phyloP scores from a whole-genome alignment of 2,113 vertebrate species.

The Cyphomyrus plagiostoma region DNA sequence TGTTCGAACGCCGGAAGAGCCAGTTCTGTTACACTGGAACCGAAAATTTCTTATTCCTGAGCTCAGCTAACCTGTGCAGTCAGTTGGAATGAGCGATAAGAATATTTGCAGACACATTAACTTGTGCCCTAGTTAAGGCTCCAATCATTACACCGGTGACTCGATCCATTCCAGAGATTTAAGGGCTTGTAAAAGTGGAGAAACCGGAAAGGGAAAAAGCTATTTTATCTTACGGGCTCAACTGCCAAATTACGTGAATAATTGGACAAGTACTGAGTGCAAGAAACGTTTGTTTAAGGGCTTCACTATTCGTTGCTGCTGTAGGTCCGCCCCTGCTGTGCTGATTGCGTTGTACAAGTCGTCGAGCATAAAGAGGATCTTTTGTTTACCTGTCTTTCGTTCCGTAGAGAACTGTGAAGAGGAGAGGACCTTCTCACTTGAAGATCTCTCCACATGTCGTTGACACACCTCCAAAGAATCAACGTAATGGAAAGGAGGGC shows the following conservation, averaged over 20 bases:
- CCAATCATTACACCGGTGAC: not conserved
- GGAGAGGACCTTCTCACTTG: not conserved
- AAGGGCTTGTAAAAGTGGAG: constrained; percentile 3
- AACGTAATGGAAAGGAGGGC: not conserved
- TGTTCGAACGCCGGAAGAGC: not conserved
- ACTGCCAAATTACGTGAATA: constrained; percentile 10
- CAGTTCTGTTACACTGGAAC: not conserved
- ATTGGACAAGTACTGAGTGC: not conserved
- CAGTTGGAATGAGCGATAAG: constrained; percentile 7
- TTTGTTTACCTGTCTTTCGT: not conserved
- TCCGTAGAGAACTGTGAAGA: not conserved
- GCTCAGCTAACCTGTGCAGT: not conserved
- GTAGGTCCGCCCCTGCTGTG: not conserved
- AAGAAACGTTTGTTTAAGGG: not conserved
- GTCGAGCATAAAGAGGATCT: not conserved
- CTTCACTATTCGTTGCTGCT: not conserved
- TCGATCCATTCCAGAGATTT: not conserved
- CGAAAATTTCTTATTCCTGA: not conserved
- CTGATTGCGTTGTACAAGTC: not conserved
- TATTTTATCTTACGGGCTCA: not conserved
- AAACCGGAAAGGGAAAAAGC: not conserved
- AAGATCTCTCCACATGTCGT: not conserved
- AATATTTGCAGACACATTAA: constrained; percentile 14
- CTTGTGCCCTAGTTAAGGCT: constrained; percentile 13
- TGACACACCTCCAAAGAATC: not conserved